Percentiles rank a stretch among this genome's conserved stretches.
phyloP scores from a whole-genome alignment of 1,140 invertebrate species.

The Drosophila pseudoobscura region DNA sequence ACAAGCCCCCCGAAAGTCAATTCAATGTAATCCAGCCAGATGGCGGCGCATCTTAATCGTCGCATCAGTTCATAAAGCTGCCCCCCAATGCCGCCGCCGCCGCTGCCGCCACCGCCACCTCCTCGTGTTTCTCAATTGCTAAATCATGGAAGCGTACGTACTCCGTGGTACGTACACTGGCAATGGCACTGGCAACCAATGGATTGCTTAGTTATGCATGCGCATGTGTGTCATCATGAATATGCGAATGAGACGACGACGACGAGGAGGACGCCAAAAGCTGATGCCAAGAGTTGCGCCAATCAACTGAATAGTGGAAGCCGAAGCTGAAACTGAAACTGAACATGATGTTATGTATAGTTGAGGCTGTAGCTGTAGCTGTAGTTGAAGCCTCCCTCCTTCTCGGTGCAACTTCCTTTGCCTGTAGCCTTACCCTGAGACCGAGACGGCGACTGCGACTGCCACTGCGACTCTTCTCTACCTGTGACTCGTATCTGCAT shows the following conservation, averaged over 20 bases:
- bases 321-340: slow-evolving; percentile 20
- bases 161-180: background rate
- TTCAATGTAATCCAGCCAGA: slow-evolving; percentile 60
- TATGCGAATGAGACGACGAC: slow-evolving; percentile 40
- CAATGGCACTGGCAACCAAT: background rate
- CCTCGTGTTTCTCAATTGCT: slow-evolving; percentile 42
- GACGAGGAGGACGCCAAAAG: background rate
- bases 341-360: slow-evolving; percentile 7
- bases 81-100: too few species aligned
- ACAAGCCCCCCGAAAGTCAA: slow-evolving; percentile 56
- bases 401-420: too few species aligned
- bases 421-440: too few species aligned
- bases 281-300: slow-evolving; percentile 46
- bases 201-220: slow-evolving; percentile 72
- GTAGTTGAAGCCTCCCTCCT: too few species aligned
- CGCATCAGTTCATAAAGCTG: slow-evolving; percentile 6
- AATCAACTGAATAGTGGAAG: slow-evolving; percentile 45
- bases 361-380: too few species aligned
- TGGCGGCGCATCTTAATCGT: slow-evolving; percentile 61
- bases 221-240: slow-evolving; percentile 76
- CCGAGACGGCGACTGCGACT: too few species aligned
- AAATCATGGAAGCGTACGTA: slow-evolving; percentile 51
- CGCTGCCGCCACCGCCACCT: background rate
- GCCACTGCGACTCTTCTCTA: too few species aligned
- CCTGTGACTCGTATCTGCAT: slow-evolving; percentile 16